Conservation (phyloP, 2,888 invertebrate genomes). For the Shargacucullia verbasci region DNA sequence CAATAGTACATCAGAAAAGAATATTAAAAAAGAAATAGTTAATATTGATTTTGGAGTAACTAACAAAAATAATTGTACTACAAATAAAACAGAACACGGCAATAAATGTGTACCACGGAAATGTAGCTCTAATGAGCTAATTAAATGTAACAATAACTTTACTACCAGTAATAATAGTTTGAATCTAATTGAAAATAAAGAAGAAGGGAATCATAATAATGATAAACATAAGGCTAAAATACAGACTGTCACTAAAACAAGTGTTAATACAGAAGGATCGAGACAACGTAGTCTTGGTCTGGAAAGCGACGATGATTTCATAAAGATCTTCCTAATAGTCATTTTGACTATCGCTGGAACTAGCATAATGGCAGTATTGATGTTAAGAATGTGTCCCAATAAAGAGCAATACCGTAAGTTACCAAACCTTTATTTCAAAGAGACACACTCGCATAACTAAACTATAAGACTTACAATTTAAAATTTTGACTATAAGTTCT, state of each 20-base stretch:
- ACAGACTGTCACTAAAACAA: slow-evolving; percentile 15
- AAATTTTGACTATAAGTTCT: no score
- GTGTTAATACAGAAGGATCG: slow-evolving; percentile 1
- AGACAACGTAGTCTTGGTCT: background rate
- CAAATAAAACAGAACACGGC: background rate
- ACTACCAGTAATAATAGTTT: background rate
- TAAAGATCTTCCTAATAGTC: slow-evolving; percentile 23
- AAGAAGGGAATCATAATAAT: background rate
- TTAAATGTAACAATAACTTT: background rate
- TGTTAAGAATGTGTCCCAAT: slow-evolving; percentile 2
- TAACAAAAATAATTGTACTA: background rate
- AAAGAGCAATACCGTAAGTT: slow-evolving; percentile 29
- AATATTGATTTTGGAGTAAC: background rate
- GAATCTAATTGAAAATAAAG: background rate
- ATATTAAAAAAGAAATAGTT: background rate
- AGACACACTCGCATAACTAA: no score
- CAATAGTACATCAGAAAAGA: background rate
- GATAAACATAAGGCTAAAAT: background rate
- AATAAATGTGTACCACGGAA: no score
- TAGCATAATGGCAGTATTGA: slow-evolving; percentile 10
- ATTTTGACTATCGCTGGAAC: slow-evolving; percentile 6
- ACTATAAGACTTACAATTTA: no score
- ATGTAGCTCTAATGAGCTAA: background rate
- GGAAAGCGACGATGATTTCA: slow-evolving; percentile 1
- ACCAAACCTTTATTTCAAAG: no score